Conservation (phyloP, 2,113 vertebrate species). For the Ascaphus truei region DNA sequence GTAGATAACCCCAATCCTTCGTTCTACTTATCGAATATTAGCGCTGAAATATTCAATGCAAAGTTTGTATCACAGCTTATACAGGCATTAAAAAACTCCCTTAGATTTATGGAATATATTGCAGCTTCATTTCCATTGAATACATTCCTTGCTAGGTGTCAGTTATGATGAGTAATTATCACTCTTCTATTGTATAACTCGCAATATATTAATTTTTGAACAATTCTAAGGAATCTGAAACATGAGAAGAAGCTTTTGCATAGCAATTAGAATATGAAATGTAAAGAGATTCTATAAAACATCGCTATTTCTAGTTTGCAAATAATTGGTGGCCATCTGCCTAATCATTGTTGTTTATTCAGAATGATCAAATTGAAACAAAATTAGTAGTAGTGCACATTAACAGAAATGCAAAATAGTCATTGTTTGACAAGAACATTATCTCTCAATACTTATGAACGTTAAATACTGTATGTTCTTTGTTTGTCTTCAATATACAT, state of each 20-base stretch:
- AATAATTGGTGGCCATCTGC: constrained; percentile 50
- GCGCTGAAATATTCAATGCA: background rate
- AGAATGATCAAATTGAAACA: constrained; percentile 42
- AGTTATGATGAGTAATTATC: constrained; percentile 34
- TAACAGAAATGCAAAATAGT: constrained; percentile 46
- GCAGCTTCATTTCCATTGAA: constrained; percentile 1
- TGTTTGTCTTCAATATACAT: background rate
- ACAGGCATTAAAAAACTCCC: background rate
- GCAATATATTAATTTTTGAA: constrained; percentile 32
- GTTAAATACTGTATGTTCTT: background rate
- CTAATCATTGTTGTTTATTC: constrained; percentile 45
- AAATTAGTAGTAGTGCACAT: constrained; percentile 49
- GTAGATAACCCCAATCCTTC: too few relatives aligned
- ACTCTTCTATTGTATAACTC: constrained; percentile 29
- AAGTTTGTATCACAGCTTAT: background rate
- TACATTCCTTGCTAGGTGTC: constrained; percentile 20
- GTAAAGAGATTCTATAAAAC: constrained; percentile 45
- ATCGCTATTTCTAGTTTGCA: constrained; percentile 41
- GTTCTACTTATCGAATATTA: background rate
- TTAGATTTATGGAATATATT: background rate
- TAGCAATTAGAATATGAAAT: constrained; percentile 47
- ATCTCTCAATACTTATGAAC: constrained; percentile 9
- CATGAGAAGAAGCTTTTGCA: constrained; percentile 37
- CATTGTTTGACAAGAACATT: constrained; percentile 37
- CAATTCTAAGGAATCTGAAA: constrained; percentile 32